Percentiles rank a stretch among this genome's conserved stretches.
Conservation (phyloP, 35 echinoderm and acorn worm species). For the Heliocidaris tuberculata region DNA sequence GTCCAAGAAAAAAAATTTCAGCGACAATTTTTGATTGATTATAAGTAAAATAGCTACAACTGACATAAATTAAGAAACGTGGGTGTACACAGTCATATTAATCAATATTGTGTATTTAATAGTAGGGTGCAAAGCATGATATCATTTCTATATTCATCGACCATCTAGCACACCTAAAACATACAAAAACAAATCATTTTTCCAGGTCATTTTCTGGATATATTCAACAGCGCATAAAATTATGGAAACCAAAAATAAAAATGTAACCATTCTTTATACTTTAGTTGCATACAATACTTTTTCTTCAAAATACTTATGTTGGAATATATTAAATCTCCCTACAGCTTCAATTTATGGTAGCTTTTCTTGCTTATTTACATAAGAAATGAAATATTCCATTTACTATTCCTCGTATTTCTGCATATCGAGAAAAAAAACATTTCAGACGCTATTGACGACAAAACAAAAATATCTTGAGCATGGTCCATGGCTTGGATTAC, state of each 20-base stretch:
- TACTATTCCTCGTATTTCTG: background rate
- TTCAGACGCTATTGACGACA: background rate
- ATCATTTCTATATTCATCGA: background rate
- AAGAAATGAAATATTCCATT: background rate
- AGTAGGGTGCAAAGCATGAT: conserved; percentile 32
- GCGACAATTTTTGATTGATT: no score
- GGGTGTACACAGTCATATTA: background rate
- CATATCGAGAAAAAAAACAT: background rate
- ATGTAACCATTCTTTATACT: background rate
- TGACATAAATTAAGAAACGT: no score
- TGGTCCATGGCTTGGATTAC: background rate
- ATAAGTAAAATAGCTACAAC: no score
- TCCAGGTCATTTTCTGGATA: background rate
- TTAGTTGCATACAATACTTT: background rate
- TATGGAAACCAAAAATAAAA: background rate
- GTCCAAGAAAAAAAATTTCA: no score
- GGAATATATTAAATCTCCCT: conserved; percentile 6
- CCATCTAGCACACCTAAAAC: conserved; percentile 20
- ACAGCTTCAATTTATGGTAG: background rate
- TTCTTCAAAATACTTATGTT: background rate
- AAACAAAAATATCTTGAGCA: background rate
- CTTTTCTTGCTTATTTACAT: background rate
- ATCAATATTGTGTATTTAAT: background rate
- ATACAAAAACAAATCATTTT: background rate
- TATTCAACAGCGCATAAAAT: conserved; percentile 4